Conservation (phyloP, 2,888 invertebrate genomes). For the Rhamnusium bicolor region DNA sequence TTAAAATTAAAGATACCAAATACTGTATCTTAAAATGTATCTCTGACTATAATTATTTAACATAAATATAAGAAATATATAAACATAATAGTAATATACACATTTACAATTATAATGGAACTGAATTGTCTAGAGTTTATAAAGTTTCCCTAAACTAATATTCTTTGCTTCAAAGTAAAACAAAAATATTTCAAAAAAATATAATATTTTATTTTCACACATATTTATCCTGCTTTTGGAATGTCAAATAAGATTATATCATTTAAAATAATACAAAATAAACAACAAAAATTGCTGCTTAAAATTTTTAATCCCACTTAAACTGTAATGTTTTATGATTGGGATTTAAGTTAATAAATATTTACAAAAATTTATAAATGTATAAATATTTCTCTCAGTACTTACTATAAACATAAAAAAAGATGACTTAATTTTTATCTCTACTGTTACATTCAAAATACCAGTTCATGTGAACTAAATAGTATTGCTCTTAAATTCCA, state of each 20-base stretch:
- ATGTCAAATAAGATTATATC: constrained; percentile 15
- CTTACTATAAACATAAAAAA: not conserved
- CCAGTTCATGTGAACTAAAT: too few relatives aligned
- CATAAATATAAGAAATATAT: too few relatives aligned
- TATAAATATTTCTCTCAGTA: not conserved
- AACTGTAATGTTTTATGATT: constrained; percentile 7
- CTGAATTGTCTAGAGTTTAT: not conserved
- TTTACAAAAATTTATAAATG: constrained; percentile 1
- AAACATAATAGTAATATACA: not conserved
- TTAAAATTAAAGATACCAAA: too few relatives aligned
- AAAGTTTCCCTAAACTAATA: not conserved
- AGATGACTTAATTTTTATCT: not conserved
- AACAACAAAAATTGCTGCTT: constrained; percentile 14
- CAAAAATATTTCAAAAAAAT: not conserved
- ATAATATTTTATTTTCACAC: not conserved
- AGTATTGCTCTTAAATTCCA: too few relatives aligned
- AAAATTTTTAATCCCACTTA: constrained; percentile 10
- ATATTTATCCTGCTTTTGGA: not conserved
- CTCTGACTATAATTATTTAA: too few relatives aligned
- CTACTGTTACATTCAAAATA: not conserved
- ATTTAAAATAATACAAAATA: not conserved
- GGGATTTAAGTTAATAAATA: constrained; percentile 9
- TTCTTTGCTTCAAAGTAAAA: not conserved
- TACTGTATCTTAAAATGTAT: not conserved
- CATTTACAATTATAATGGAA: not conserved